These are phyloP conservation scores for Cylloceria caligata DNA, from an alignment of 2,888 invertebrate species.

Conservation along the genomic window DNA sequence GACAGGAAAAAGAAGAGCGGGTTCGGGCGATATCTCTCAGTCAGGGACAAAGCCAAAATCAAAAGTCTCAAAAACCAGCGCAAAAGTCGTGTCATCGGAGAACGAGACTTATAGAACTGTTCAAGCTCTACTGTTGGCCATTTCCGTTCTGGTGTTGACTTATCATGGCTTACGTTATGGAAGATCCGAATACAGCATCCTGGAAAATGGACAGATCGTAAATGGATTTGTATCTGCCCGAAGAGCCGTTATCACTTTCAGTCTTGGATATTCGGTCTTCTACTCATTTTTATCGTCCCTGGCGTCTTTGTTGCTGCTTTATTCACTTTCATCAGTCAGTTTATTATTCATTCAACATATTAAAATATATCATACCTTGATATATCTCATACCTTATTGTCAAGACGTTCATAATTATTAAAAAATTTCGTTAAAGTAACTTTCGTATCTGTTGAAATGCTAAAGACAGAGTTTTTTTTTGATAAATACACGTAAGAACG, in stretches of 20 bases:
- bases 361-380: not conserved
- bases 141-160: constrained; percentile 72
- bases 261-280: constrained; percentile 74
- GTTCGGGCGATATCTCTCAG: constrained; percentile 58
- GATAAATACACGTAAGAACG: too few species aligned
- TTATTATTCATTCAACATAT: constrained; percentile 5
- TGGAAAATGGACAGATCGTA: constrained; percentile 75
- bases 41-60: constrained; percentile 43
- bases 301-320: constrained; percentile 74
- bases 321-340: constrained; percentile 77
- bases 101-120: constrained; percentile 71
- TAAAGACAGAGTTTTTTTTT: too few species aligned
- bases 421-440: not conserved
- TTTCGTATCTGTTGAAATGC: too few species aligned
- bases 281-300: constrained; percentile 71
- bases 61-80: constrained; percentile 20
- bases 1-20: constrained; percentile 56
- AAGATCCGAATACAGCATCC: constrained; percentile 73
- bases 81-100: constrained; percentile 43
- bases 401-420: too few species aligned
- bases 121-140: constrained; percentile 72
- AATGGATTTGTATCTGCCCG: constrained; percentile 70
- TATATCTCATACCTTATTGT: too few species aligned
- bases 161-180: constrained; percentile 74
- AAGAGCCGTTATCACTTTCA: constrained; percentile 74